Percentiles rank a stretch among this genome's conserved stretches.
Evolutionary conservation across 2,888 invertebrate species (phyloP).

Genomic region (Rhamphomyia laevipes): DNA sequence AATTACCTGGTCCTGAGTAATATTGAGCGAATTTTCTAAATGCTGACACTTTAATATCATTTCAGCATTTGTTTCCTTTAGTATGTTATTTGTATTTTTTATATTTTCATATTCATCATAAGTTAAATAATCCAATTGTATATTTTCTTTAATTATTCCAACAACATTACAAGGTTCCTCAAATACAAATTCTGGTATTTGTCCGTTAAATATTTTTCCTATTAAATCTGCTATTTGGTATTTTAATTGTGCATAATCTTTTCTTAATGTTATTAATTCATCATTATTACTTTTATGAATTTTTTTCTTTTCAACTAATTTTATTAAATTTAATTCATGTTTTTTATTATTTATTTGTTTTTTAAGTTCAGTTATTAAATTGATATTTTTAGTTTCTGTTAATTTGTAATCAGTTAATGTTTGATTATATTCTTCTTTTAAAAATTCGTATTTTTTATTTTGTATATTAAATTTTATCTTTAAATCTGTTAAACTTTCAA

Average conservation of each 20-base stretch:
- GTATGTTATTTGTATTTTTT: conserved; percentile 16
- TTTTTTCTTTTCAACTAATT: conserved; percentile 12
- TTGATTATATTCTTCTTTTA: conserved; percentile 31
- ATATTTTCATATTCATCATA: conserved; percentile 26
- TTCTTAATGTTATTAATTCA: conserved; percentile 24
- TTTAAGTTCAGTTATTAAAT: conserved; percentile 21
- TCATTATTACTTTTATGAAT: conserved; percentile 19
- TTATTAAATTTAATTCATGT: conserved; percentile 15
- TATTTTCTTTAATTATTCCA: conserved; percentile 30
- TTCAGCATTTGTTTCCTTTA: conserved; percentile 19
- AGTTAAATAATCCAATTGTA: conserved; percentile 29
- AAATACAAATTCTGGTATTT: conserved; percentile 16
- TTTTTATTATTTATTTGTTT: conserved; percentile 21
- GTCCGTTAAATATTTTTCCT: conserved; percentile 23
- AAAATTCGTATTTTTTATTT: conserved; percentile 24
- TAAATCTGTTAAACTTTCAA: conserved; percentile 20
- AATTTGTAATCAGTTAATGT: conserved; percentile 21
- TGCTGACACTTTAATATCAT: conserved; percentile 24
- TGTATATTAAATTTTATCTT: conserved; percentile 23
- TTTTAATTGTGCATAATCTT: conserved; percentile 21
- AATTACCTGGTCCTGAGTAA: conserved; percentile 28
- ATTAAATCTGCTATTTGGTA: conserved; percentile 26
- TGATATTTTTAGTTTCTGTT: conserved; percentile 24
- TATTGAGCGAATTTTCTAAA: conserved; percentile 27
- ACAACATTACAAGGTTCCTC: conserved; percentile 26